Evolutionary conservation across 2,888 invertebrate species (phyloP).

Genomic region (Crepidodera aurea): DNA sequence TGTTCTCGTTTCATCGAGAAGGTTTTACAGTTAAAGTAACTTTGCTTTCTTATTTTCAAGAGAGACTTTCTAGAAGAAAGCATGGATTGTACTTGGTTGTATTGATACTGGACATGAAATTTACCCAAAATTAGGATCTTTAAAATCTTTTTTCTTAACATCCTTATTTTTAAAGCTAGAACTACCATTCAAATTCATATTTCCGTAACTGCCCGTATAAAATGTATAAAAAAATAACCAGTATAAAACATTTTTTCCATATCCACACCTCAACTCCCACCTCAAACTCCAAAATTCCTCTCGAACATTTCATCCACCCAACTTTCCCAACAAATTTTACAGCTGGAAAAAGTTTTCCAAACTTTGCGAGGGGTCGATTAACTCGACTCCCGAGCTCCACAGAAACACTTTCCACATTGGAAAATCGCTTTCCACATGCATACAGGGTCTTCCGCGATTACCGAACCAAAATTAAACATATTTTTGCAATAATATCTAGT

Average conservation of each 20-base stretch:
- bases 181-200: constrained; percentile 6
- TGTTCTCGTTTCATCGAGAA: no score
- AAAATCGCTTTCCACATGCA: constrained; percentile 21
- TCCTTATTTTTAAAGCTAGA: constrained; percentile 2
- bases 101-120: no score
- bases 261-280: constrained; percentile 33
- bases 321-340: constrained; percentile 61
- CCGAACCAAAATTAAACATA: constrained; percentile 6
- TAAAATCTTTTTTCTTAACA: no score
- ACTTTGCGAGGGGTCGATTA: constrained; percentile 62
- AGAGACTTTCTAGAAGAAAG: no score
- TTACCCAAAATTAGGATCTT: no score
- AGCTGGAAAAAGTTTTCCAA: constrained; percentile 62
- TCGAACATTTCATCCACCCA: constrained; percentile 56
- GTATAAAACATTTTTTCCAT: constrained; percentile 34
- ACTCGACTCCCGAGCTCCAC: constrained; percentile 58
- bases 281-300: constrained; percentile 47
- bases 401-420: constrained; percentile 49
- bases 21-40: no score
- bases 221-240: neutral
- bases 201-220: neutral
- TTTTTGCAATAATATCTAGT: constrained; percentile 25
- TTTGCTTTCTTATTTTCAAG: no score
- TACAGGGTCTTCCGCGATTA: constrained; percentile 29
- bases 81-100: no score